Conservation (phyloP, 2,797 vertebrate genomes). For the Ceyx erithaca region DNA sequence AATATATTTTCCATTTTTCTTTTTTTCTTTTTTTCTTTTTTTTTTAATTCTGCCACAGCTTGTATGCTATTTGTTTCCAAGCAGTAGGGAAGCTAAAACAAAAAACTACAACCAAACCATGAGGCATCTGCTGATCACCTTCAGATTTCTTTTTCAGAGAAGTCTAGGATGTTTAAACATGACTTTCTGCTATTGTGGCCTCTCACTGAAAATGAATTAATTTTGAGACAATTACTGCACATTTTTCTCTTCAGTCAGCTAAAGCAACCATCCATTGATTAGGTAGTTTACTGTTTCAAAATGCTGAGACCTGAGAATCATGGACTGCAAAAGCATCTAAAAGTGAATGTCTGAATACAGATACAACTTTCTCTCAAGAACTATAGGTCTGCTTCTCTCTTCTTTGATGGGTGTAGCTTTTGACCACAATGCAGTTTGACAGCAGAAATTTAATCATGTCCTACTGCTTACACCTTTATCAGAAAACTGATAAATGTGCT, state of each 20-base stretch:
- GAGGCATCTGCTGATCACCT: neutral
- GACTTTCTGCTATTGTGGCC: neutral
- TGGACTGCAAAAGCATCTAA: neutral
- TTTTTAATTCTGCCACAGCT: neutral
- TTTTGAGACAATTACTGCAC: neutral
- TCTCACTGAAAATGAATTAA: neutral
- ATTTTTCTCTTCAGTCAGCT: neutral
- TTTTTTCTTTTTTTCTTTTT: neutral
- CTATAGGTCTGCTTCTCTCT: neutral
- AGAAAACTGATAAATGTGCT: slow-evolving; percentile 23
- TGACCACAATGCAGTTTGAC: neutral
- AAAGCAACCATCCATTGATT: neutral
- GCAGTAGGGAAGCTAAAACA: neutral
- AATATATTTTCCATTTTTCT: neutral
- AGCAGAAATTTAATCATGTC: slow-evolving; percentile 32
- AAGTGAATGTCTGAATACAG: neutral
- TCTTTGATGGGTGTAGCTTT: neutral
- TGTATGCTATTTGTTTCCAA: neutral
- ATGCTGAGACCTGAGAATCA: neutral
- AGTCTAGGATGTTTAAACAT: neutral
- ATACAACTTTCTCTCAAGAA: neutral
- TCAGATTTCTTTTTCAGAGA: neutral
- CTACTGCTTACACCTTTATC: slow-evolving; percentile 30
- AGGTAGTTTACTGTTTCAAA: neutral
- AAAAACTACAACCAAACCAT: neutral